Evolutionary conservation across 2,113 vertebrate genomes (phyloP), one percentile per base, ranked within the genome.

Genomic region (Dasyornis broadbenti): DNA sequence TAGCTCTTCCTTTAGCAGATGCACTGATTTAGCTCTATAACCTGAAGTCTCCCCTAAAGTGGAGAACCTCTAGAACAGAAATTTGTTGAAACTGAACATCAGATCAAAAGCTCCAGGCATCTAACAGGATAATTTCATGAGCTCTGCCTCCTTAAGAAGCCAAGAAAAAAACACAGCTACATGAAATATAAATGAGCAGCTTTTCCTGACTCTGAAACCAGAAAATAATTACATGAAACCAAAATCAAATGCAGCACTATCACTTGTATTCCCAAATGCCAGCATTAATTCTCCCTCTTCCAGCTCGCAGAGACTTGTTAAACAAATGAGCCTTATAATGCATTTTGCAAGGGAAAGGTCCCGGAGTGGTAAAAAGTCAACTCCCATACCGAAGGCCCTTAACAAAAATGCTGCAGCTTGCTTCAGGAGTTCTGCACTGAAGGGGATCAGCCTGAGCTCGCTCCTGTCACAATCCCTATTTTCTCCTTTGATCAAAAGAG

Each of bases 131-230:
- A 0, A 52, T 78, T 86, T 59, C 35, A 6, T 30, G 26, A 89
- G 89, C 64, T 45, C 76, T 91, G 76, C 64, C 83, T 92, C 89
- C 64, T 92, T 90, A 89, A 92, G 82, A 93, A 90, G 73, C 45
- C 60, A 37, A 31, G 70, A 54, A 23, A 94, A 75, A 94, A 94
- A 92, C 47, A 86, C 33, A 92, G 80, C 72, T 69, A 64, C 90
- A 96, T 96, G 76, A 96, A 96, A 96, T 95, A 96, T 96, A 94
- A 94, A 96, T 93, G 90, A 96, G 90, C 86, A 92, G 88, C 68
- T 86, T 86, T 93, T 83, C 65, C 82, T 54, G 60, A 94, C 64
- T 95, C 76, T 59, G 77, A 95, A 93, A 90, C 76, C 79, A 92
- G 88, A 94, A 96, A 93, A 96, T 85, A 96, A 96, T 70, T 50